Conservation (phyloP, 1,140 invertebrate species). For the Microplitis demolitor region DNA sequence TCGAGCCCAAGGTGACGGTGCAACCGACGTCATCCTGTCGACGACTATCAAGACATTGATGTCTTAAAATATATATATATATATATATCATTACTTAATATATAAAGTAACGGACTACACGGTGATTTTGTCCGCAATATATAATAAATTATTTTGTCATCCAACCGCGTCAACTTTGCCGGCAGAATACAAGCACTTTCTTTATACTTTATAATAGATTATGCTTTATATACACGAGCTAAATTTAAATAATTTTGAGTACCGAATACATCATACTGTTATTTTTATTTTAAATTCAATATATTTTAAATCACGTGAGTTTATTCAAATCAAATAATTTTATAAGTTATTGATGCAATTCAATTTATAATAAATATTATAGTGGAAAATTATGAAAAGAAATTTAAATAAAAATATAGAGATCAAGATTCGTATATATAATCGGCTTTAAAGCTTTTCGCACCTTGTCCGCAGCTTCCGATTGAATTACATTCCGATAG, state of each 20-base stretch:
- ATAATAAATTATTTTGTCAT: too few relatives aligned
- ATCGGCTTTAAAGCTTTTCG: constrained; percentile 27
- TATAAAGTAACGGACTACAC: background rate
- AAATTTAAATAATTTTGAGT: too few relatives aligned
- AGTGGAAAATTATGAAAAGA: constrained; percentile 2
- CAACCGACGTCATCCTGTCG: constrained; percentile 31
- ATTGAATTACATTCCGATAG: constrained; percentile 22
- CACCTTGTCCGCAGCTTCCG: constrained; percentile 29
- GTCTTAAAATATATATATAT: constrained; percentile 7
- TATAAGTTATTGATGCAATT: background rate
- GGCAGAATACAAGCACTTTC: too few relatives aligned
- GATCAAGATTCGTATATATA: constrained; percentile 2
- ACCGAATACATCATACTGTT: too few relatives aligned
- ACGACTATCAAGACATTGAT: constrained; percentile 9
- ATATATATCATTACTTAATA: background rate
- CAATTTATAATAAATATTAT: background rate
- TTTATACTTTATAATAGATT: too few relatives aligned
- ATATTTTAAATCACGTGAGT: too few relatives aligned
- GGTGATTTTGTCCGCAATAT: too few relatives aligned
- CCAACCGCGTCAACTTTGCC: too few relatives aligned
- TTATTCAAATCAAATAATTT: too few relatives aligned
- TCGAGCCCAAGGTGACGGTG: constrained; percentile 59
- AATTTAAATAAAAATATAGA: background rate
- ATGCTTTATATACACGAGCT: too few relatives aligned
- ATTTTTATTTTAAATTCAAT: too few relatives aligned